These are phyloP conservation scores for Pantala flavescens DNA, from an alignment of 1,140 invertebrate species.

Conservation along the genomic window DNA sequence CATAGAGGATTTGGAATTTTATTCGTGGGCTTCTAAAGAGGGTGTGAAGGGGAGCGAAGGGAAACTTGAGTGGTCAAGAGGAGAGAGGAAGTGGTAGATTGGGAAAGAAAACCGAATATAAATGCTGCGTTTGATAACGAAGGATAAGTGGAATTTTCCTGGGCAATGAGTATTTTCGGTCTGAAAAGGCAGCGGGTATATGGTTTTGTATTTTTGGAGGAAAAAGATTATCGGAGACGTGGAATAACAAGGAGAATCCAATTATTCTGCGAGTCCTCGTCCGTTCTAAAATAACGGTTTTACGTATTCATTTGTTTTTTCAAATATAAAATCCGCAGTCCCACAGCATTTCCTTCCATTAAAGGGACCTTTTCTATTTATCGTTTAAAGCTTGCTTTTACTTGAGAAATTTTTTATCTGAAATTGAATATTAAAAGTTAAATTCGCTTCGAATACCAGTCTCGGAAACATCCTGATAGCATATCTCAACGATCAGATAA, in stretches of 20 bases:
- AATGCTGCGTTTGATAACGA: not conserved
- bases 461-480: too few species aligned
- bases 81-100: not conserved
- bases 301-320: not conserved
- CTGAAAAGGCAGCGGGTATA: not conserved
- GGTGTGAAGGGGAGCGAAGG: not conserved
- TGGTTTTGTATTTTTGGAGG: not conserved
- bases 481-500: too few species aligned
- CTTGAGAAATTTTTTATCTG: too few species aligned
- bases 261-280: not conserved
- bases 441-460: too few species aligned
- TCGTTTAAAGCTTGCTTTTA: too few species aligned
- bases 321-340: not conserved
- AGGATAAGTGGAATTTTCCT: not conserved
- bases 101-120: not conserved
- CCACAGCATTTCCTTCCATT: too few species aligned
- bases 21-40: not conserved
- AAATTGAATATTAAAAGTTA: too few species aligned
- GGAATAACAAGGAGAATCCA: conserved; percentile 6
- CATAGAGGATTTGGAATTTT: not conserved
- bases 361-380: too few species aligned
- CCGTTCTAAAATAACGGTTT: not conserved
- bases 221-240: not conserved
- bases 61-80: conserved; percentile 2
- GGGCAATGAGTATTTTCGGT: not conserved